Base-by-base conservation (phyloP, 2,113 vertebrate species). In the Cephalopholis sonnerati region DNA sequence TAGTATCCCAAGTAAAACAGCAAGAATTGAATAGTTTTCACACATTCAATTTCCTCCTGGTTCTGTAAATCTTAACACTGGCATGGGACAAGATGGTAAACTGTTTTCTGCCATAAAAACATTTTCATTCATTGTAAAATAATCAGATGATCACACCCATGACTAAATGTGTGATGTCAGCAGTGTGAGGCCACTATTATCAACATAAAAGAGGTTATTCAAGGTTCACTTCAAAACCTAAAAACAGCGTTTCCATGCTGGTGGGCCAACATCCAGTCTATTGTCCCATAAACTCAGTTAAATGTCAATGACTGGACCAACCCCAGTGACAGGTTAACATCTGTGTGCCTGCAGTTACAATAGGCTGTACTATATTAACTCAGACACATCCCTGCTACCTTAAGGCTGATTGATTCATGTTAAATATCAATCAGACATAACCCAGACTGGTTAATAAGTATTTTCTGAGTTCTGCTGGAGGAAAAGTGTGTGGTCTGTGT, bases 271-370 rank as follows among this genome's bases (percentile, higher is more conserved):
- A 83, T 79, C 24, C 4, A 62, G 12, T 58, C 22, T 63, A 70
- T 54, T 88, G 80, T 82, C 18, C 73, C 63, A 81, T 84, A 87
- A 92, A 89, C 82, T 27, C 68, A n/a, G 62, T 69, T 71, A 79
- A 69, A 74, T 77, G 86, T 75, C 74, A 86, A 15, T 57, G 53
- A 65, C 32, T 62, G 41, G n/a, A 53, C 67, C 63, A 70, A 64
- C 11, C 57, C 69, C 4, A 57, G 7, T 61, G 41, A 82, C 63
- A 79, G 68, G 66, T 77, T 77, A 74, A 68, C 54, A 71, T 9
- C 11, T n/a, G 8, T 54, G 63, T 17, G 68, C 66, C 77, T 64
- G 46, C 22, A 68, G 65, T 46, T 65, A 24, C 22, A 77, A 20
- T 1, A 39, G n/a, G 3, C n/a, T 58, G 32, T 69, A 11, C 3